These are phyloP conservation scores for Drosophila hamatofila DNA, from an alignment of 2,888 invertebrate species.

Conservation along the genomic window DNA sequence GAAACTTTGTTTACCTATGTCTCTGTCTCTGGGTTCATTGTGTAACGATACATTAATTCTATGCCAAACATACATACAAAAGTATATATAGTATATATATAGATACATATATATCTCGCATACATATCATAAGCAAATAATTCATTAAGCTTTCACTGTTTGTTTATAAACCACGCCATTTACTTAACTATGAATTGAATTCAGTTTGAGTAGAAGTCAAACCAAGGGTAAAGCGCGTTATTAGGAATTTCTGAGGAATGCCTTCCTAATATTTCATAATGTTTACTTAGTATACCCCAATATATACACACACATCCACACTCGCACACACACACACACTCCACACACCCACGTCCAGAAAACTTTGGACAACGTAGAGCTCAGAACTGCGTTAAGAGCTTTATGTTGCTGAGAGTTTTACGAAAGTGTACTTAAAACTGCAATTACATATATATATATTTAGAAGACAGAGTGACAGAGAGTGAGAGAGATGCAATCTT, in stretches of 20 bases:
- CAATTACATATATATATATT: neutral
- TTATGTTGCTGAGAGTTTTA: conserved; percentile 17
- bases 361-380: conserved; percentile 5
- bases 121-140: conserved; percentile 2
- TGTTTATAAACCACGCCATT: conserved; percentile 1
- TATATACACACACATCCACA: neutral
- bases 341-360: neutral
- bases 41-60: neutral
- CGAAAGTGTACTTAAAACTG: conserved; percentile 12
- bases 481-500: conserved; percentile 11
- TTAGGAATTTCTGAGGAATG: conserved; percentile 4
- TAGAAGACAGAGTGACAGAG: neutral
- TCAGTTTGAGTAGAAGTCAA: conserved; percentile 44
- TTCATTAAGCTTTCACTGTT: conserved; percentile 1
- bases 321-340: neutral
- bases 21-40: neutral
- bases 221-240: conserved; percentile 39
- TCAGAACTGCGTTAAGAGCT: conserved; percentile 1
- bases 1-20: neutral
- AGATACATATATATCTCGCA: neutral
- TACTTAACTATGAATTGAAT: neutral
- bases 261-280: conserved; percentile 6
- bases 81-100: neutral
- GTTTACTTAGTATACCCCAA: conserved; percentile 1
- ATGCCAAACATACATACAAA: neutral